Evolutionary conservation across 30 jellyfish, hydroid and myxozoan genomes (phyloP).

Genomic region (Aurelia sp.): DNA sequence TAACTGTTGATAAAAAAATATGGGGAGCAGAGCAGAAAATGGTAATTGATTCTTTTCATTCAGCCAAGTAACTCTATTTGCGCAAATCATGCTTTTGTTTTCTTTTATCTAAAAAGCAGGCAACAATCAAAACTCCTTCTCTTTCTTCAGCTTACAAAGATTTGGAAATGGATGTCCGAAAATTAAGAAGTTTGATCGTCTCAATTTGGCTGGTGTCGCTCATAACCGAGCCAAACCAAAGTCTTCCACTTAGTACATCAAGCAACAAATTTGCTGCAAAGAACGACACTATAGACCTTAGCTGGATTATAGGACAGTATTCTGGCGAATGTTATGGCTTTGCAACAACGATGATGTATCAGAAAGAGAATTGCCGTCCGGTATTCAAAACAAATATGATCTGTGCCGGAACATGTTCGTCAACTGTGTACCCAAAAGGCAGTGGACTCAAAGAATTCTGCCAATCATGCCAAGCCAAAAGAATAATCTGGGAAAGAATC

Average conservation of each 20-base stretch:
- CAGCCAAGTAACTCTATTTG: too few species aligned
- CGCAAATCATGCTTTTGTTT: too few species aligned
- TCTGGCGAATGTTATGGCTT: slow-evolving; percentile 50
- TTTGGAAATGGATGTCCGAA: too few species aligned
- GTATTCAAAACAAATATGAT: slow-evolving; percentile 36
- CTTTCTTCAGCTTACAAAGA: too few species aligned
- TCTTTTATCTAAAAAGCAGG: too few species aligned
- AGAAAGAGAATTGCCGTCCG: slow-evolving; percentile 36
- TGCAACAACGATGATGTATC: slow-evolving; percentile 46
- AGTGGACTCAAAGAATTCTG: slow-evolving; percentile 47
- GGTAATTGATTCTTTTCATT: too few species aligned
- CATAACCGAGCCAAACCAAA: background rate
- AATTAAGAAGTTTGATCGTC: too few species aligned
- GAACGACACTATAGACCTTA: slow-evolving; percentile 36
- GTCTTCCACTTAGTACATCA: background rate
- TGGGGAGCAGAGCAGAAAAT: too few species aligned
- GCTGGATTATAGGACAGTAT: slow-evolving; percentile 13
- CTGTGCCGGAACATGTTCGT: slow-evolving; percentile 57
- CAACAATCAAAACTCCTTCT: too few species aligned
- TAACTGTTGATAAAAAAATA: too few species aligned
- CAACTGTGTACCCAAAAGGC: slow-evolving; percentile 43
- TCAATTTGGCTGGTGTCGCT: background rate
- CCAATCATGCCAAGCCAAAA: slow-evolving; percentile 47
- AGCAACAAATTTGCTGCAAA: background rate
- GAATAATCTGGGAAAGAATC: slow-evolving; percentile 45